Evolutionary conservation across 2,888 invertebrate species (phyloP), one percentile per base, ranked within the genome.

Genomic region (Philopedon plagiatum): DNA sequence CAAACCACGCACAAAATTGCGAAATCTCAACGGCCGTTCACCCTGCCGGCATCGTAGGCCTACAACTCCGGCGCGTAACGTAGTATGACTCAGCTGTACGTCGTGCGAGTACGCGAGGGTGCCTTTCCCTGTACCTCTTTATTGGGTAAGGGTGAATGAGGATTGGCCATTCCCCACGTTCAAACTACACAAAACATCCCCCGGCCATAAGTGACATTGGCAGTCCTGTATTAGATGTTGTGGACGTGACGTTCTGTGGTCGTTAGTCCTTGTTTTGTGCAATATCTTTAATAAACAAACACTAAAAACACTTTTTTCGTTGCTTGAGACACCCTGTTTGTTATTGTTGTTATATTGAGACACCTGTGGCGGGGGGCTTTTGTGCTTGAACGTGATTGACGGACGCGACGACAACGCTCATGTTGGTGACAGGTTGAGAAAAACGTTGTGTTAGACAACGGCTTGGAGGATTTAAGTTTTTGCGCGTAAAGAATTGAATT

Each of bases 211-310:
- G 76, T 78, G 78, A 80, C 85, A 85, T 85, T 85, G 84, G 84
- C 83, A 83, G 83, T 85, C 84, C 82, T 81, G 83, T 75, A 84
- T 85, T 83, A 81, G 83, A 85, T 84, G 80, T 84, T 84, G 85
- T 85, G 84, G 79, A 82, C 82, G 85, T 85, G 85, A 81, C 82
- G 85, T 85, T 78, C 83, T 84, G 85, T 85, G 84, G 82, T 85
- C 84, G 85, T 85, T 83, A 66, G 81, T 80, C 78, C 76, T 71
- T 70, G 67, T 74, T 77, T 68, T 74, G 78, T 81, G 80, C 80
- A 80, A 80, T 79, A 77, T 67, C 72, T 68, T 60, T 19, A 13
- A 54, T 63, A 51, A 19, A 19, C 23, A 54, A 51, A 41, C 41
- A 39, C 39, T 60, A 37, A 37, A 54, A 64, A 34, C 37, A 37